phyloP scores from a whole-genome alignment of 2,888 invertebrate genomes.

The Creontiades dilutus region DNA sequence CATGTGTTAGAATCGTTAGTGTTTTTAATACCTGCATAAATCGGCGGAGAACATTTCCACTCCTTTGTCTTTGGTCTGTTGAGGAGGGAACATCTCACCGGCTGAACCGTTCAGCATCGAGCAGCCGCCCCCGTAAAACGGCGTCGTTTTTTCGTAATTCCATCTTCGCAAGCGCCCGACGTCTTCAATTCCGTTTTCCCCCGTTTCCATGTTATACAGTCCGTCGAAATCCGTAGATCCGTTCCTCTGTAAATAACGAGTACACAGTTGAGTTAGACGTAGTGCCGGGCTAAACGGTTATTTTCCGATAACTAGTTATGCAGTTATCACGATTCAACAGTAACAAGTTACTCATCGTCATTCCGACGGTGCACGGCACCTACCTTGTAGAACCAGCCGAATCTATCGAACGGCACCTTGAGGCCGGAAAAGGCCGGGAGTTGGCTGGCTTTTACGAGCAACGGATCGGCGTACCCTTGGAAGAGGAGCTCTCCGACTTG shows the following conservation, averaged over 20 bases:
- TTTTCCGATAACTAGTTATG: too few species aligned
- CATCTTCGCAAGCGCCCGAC: conserved; percentile 83
- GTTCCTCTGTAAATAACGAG: conserved; percentile 83
- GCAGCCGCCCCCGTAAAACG: conserved; percentile 81
- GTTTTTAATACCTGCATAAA: conserved; percentile 75
- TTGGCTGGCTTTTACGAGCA: conserved; percentile 82
- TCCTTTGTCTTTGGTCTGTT: conserved; percentile 81
- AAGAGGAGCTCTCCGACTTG: conserved; percentile 86
- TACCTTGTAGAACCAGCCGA: conserved; percentile 92
- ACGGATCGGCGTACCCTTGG: conserved; percentile 88
- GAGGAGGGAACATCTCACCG: conserved; percentile 88
- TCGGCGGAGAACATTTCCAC: conserved; percentile 78
- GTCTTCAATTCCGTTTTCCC: conserved; percentile 82
- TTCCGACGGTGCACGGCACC: too few species aligned
- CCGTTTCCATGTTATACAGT: conserved; percentile 87
- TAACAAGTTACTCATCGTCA: too few species aligned
- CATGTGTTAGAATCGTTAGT: too few species aligned
- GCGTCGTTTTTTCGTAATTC: conserved; percentile 84
- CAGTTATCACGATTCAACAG: too few species aligned
- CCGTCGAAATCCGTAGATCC: conserved; percentile 87
- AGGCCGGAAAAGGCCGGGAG: conserved; percentile 79
- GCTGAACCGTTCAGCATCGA: conserved; percentile 85
- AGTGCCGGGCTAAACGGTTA: too few species aligned
- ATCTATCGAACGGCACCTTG: conserved; percentile 84
- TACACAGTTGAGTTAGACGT: too few species aligned